Evolutionary conservation across 2,113 vertebrate genomes (phyloP).

Genomic region (Brachionichthys hirsutus): DNA sequence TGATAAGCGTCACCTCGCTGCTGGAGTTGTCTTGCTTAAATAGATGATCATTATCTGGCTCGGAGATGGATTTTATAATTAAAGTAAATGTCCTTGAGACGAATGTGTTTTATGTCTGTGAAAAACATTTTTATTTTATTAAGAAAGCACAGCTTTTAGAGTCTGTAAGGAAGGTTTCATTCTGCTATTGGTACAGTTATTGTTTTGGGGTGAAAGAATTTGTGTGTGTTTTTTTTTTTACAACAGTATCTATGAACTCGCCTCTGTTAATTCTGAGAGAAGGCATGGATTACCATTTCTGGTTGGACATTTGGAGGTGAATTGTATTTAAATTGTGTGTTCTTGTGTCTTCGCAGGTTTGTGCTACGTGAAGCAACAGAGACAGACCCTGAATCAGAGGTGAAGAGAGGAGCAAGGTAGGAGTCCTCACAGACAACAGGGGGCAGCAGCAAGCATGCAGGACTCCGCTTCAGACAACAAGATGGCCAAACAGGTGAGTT

Average conservation of each 20-base stretch:
- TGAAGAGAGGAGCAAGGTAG: conserved; percentile 74
- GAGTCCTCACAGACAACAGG: conserved; percentile 77
- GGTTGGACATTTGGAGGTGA: not conserved
- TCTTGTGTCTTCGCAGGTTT: conserved; percentile 57
- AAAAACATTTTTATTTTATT: conserved; percentile 19
- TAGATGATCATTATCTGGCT: conserved; percentile 51
- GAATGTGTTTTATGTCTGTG: conserved; percentile 39
- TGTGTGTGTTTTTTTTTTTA: not conserved
- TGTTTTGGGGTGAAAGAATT: conserved; percentile 1
- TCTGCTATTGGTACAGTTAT: not conserved
- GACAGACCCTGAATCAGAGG: conserved; percentile 78
- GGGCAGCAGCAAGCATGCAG: conserved; percentile 72
- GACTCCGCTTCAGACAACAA: conserved; percentile 75
- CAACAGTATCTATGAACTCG: conserved; percentile 4
- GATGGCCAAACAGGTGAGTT: conserved; percentile 81
- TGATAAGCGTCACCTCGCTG: conserved; percentile 10
- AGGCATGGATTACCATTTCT: not conserved
- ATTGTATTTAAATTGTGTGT: not conserved
- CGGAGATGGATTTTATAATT: conserved; percentile 52
- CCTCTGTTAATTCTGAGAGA: conserved; percentile 6
- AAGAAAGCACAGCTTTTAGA: conserved; percentile 11
- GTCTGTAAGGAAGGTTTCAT: conserved; percentile 10
- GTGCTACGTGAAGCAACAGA: conserved; percentile 82
- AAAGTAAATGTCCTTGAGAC: conserved; percentile 49
- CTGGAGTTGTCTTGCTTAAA: conserved; percentile 39